A percentile compares a stretch with the other conserved stretches of the same genome.
Evolutionary conservation across 1,140 invertebrate genomes (phyloP).

Genomic region (Solenopsis invicta): DNA sequence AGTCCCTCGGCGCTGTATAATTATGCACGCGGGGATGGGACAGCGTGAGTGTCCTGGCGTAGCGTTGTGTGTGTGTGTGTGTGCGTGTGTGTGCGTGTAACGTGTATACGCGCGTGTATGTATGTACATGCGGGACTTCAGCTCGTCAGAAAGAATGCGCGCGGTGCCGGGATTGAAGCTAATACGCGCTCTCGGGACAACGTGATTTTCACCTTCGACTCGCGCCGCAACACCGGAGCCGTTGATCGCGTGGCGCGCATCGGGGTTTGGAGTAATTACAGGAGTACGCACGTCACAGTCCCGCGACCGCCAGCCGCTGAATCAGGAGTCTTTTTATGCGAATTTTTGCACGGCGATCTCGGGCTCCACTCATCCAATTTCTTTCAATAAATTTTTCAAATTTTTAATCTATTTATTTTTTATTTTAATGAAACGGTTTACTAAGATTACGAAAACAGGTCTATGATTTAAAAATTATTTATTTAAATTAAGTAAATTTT

Average conservation of each 20-base stretch:
- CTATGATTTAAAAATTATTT: too few relatives aligned
- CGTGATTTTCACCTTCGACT: slow-evolving; percentile 45
- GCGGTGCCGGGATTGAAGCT: slow-evolving; percentile 45
- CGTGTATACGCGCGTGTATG: not conserved
- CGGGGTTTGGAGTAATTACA: slow-evolving; percentile 52
- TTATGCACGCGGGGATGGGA: slow-evolving; percentile 70
- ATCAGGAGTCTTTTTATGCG: slow-evolving; percentile 29
- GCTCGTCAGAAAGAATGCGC: slow-evolving; percentile 49
- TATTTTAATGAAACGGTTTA: too few relatives aligned
- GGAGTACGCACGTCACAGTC: slow-evolving; percentile 30
- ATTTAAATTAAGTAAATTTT: too few relatives aligned
- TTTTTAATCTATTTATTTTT: too few relatives aligned
- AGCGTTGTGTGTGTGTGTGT: not conserved
- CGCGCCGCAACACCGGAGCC: slow-evolving; percentile 30
- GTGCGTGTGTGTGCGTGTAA: not conserved
- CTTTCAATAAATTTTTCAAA: too few relatives aligned
- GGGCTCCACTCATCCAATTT: too few relatives aligned
- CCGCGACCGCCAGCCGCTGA: slow-evolving; percentile 13
- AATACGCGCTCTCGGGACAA: slow-evolving; percentile 42
- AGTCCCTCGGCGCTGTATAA: slow-evolving; percentile 65
- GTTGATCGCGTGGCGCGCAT: slow-evolving; percentile 47
- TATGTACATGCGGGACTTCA: not conserved
- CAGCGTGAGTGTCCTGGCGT: slow-evolving; percentile 27
- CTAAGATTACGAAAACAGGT: too few relatives aligned
- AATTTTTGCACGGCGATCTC: not conserved